phyloP scores from a whole-genome alignment of 2,113 vertebrate species.

The Brevimyrus niger region DNA sequence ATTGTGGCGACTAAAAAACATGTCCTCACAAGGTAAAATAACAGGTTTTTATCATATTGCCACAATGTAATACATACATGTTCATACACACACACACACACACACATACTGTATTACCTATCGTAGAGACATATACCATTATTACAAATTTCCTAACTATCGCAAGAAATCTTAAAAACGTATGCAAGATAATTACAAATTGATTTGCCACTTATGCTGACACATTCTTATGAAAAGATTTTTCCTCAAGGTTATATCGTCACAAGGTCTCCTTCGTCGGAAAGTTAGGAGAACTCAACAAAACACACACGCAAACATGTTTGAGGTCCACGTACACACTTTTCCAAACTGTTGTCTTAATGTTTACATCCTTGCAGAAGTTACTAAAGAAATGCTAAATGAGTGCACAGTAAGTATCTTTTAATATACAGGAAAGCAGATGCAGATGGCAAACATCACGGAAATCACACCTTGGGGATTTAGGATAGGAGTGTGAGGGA shows the following conservation, averaged over 20 bases:
- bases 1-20: background rate
- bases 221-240: background rate
- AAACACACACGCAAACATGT: background rate
- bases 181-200: background rate
- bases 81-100: constrained; percentile 3
- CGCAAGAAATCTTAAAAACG: background rate
- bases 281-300: background rate
- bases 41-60: background rate
- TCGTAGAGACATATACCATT: background rate
- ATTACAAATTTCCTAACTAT: background rate
- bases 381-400: background rate
- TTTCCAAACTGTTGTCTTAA: background rate
- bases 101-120: background rate
- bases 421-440: background rate
- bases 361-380: background rate
- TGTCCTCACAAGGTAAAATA: background rate
- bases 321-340: background rate
- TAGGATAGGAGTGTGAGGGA: background rate
- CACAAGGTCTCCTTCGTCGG: background rate
- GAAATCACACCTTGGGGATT: constrained; percentile 10
- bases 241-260: background rate
- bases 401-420: background rate
- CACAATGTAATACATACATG: background rate
- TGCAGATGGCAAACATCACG: background rate
- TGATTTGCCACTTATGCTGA: background rate